Evolutionary conservation across 2,113 vertebrate genomes (phyloP), one percentile per base, ranked within the genome.

Genomic region (Smithornis capensis): DNA sequence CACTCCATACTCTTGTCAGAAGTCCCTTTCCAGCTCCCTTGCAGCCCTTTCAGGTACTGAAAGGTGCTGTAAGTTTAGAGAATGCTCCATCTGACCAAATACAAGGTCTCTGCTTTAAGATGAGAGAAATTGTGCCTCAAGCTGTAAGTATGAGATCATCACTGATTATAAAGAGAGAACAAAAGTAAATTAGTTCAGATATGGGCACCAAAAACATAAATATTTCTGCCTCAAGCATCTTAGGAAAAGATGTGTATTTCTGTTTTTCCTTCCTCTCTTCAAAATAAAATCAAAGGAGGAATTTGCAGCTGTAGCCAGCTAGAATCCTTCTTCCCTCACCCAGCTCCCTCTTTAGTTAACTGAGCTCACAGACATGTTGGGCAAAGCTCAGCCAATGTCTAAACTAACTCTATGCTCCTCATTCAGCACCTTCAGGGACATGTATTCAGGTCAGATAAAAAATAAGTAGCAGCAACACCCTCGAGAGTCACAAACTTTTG

Each of bases 181-280:
- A 93, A 93, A 93, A 93, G 68, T 90, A 89, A 94, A 93, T 83
- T 35, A 94, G 89, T 93, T 93, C 79, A 92, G 50, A 86, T 86
- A 78, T 0, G 0, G 80, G 76, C 86, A 96, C 50, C 73, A 81
- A 93, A 95, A 81, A 0, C 73, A 74, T 67, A 94, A 96, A 96
- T 60, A 87, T 78, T 95, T 87, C 59, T 93, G 83, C 92, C 94
- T 69, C 60, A 15, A 96, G 88, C 88, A 81, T 56, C 90, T 79
- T 37, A 90, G 60, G 53, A 80, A 89, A 93, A 90, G 38, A 69
- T 18, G 35, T 64, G 29, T 77, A 68, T 89, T 93, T 94, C 71
- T 93, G 68, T 38, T 96, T 91, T 77, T 57, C 47, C n/a, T 94
- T 92, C 60, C 47, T 71, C 52, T 84, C 69, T 93, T 70, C 90